These are phyloP conservation scores for Gymnodraco acuticeps DNA, from an alignment of 2,797 vertebrate genomes.

Conservation along the genomic window DNA sequence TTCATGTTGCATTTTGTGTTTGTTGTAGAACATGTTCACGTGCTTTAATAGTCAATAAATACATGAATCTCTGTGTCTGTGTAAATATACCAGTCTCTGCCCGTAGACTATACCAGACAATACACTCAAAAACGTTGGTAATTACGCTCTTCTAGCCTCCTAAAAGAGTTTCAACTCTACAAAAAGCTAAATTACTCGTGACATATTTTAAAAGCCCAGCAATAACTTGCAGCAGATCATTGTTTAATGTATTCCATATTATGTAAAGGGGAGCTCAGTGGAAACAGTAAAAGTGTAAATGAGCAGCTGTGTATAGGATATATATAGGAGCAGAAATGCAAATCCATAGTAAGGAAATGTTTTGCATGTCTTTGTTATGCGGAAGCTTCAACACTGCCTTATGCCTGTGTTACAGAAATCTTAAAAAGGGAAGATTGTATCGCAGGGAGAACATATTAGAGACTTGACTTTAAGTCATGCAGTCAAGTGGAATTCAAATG, in stretches of 20 bases:
- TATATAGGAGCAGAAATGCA: conserved; percentile 7
- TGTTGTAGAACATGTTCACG: too few species aligned
- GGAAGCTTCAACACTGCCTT: conserved; percentile 28
- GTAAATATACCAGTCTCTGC: too few species aligned
- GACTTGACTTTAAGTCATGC: conserved; percentile 41
- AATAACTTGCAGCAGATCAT: conserved; percentile 3
- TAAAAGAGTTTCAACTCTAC: not conserved
- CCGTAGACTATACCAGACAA: not conserved
- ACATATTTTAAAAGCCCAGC: conserved; percentile 3
- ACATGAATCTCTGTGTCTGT: too few species aligned
- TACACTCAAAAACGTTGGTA: not conserved
- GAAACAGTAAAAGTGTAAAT: conserved; percentile 29
- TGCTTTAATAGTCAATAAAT: too few species aligned
- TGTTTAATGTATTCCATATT: not conserved
- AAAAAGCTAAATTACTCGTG: not conserved
- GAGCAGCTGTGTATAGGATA: conserved; percentile 5
- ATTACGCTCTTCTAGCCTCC: not conserved
- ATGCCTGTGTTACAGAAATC: conserved; percentile 42
- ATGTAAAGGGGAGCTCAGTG: conserved; percentile 8
- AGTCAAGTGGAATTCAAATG: conserved; percentile 33
- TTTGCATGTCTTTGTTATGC: conserved; percentile 55
- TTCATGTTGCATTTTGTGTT: too few species aligned
- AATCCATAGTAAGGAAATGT: conserved; percentile 34
- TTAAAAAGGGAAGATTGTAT: conserved; percentile 46
- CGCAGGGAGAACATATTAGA: conserved; percentile 43